Evolutionary conservation across 2,888 invertebrate genomes (phyloP), one percentile per base, ranked within the genome.

Genomic region (Sinhomidia bicolor): DNA sequence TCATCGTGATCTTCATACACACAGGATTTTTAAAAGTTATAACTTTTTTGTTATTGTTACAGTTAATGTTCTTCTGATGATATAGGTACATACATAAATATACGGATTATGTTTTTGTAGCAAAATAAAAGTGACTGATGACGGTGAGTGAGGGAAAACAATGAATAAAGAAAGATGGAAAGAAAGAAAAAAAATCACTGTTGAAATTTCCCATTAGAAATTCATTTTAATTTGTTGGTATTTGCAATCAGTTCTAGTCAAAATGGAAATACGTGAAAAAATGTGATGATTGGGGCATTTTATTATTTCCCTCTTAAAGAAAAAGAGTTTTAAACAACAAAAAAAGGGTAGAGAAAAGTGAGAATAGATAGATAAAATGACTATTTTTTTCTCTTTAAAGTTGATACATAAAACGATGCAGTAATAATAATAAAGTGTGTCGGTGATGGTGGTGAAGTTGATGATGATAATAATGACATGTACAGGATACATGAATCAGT

Each of bases 211-310:
- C 54, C 51, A 32, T 78, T 78, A 78, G 74, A 51, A 54, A 60
- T 36, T 80, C 57, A 57, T 57, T 57, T 57, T 74, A 74, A 84
- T 85, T 86, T 86, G 86, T 87, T 74, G 57, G 47, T 81, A 87
- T 81, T 87, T 78, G 68, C 78, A 82, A 88, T 88, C 82, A 83
- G 78, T 81, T 60, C 62, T 76, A 41, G 76, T 84, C 54, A n/a
- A 44, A 62, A 57, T 54, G 23, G 32, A 36, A 71, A 47, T 71
- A 87, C 86, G 86, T 87, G 86, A 74, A 80, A 74, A 76, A 81
- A 80, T 87, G 79, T 51, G 54, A 32, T 78, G 51, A 78, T 62
- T 62, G 65, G 44, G 65, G 44, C 26, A 44, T n/a, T 51, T 51
- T 29, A 71, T 71, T 71, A 71, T 71, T 78, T 76, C 76, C 51